phyloP scores from a whole-genome alignment of 2,888 invertebrate species.

The Plusia festucae region DNA sequence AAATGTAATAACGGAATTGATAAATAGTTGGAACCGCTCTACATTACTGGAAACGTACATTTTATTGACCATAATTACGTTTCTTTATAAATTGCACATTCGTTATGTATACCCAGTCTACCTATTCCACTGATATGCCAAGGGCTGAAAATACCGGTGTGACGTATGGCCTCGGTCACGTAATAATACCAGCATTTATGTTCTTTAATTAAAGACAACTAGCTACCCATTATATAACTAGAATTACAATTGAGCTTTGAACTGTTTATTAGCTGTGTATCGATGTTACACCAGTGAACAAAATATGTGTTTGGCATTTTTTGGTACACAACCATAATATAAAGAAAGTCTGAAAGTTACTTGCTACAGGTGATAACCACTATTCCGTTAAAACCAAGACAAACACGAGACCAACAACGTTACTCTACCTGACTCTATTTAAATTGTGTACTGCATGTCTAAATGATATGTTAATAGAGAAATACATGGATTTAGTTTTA shows the following conservation, averaged over 20 bases:
- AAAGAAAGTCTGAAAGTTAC: background rate
- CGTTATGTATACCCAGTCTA: slow-evolving; percentile 29
- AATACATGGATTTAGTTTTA: no score
- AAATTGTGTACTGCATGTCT: no score
- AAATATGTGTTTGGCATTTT: background rate
- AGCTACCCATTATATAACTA: slow-evolving; percentile 25
- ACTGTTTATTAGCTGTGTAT: background rate
- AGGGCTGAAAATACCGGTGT: slow-evolving; percentile 45
- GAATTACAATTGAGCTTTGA: slow-evolving; percentile 33
- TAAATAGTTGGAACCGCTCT: slow-evolving; percentile 7
- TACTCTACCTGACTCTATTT: no score
- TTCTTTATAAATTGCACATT: slow-evolving; percentile 32
- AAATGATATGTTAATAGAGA: no score
- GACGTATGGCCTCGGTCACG: slow-evolving; percentile 48
- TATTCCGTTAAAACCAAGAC: no score
- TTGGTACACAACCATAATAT: background rate
- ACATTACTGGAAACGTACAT: slow-evolving; percentile 18
- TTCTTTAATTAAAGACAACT: slow-evolving; percentile 44
- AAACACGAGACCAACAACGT: no score
- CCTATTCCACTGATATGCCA: slow-evolving; percentile 45
- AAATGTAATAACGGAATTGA: slow-evolving; percentile 11
- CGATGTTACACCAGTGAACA: background rate
- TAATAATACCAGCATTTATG: slow-evolving; percentile 62
- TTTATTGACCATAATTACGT: slow-evolving; percentile 5
- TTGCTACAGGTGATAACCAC: no score